Conservation (phyloP, 2,888 invertebrate species). For the Hyposoter dolosus region DNA sequence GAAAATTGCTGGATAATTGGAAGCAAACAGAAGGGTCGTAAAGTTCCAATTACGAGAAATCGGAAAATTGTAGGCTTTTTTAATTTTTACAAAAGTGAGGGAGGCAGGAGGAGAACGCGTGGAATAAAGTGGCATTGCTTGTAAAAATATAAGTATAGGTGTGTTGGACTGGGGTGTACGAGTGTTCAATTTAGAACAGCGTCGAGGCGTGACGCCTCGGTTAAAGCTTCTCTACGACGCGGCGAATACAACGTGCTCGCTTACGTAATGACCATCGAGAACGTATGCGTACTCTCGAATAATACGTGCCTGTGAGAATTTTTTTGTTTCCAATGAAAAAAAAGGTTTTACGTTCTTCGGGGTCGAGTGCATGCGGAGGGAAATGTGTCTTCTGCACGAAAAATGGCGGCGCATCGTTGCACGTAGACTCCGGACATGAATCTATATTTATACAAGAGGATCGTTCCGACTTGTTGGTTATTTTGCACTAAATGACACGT, state of each 20-base stretch:
- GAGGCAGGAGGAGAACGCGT: not conserved
- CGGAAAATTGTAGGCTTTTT: not conserved
- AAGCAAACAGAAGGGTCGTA: not conserved
- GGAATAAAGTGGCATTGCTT: not conserved
- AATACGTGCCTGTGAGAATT: slow-evolving; percentile 36
- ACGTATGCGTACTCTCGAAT: slow-evolving; percentile 23
- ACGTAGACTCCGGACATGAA: not conserved
- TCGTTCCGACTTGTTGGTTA: slow-evolving; percentile 73
- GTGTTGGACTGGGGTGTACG: slow-evolving; percentile 57
- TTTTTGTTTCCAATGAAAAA: not conserved
- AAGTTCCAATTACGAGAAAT: not conserved
- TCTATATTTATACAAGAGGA: slow-evolving; percentile 16
- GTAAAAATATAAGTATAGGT: not conserved
- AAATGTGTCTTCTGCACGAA: slow-evolving; percentile 49
- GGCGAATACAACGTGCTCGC: slow-evolving; percentile 50
- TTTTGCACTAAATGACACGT: slow-evolving; percentile 72
- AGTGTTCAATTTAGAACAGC: slow-evolving; percentile 80
- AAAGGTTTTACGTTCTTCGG: not conserved
- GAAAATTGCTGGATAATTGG: not conserved
- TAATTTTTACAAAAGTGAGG: not conserved
- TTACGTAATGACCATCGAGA: slow-evolving; percentile 68
- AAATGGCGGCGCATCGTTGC: slow-evolving; percentile 57
- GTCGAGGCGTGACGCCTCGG: slow-evolving; percentile 78
- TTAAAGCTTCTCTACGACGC: slow-evolving; percentile 63
- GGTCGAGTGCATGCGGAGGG: slow-evolving; percentile 37